These are phyloP conservation scores for Astreopora myriophthalma DNA, from an alignment of 64 coral and sea anemone genomes.

Conservation along the genomic window DNA sequence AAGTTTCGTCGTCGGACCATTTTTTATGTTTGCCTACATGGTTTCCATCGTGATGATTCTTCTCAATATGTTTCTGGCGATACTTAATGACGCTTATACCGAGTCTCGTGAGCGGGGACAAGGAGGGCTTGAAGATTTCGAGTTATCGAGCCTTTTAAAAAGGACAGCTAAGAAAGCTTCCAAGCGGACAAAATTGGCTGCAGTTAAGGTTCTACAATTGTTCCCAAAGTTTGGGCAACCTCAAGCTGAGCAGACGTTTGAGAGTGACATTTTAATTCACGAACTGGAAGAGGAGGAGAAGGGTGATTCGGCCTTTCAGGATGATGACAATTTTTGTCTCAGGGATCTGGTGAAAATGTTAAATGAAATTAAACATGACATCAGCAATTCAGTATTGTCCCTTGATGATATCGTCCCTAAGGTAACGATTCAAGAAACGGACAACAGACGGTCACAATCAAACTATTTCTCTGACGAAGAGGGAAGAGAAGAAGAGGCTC, in stretches of 20 bases:
- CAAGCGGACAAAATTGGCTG: not conserved
- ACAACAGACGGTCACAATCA: not conserved
- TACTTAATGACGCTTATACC: slow-evolving; percentile 66
- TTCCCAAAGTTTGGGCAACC: not conserved
- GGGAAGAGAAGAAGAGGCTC: not conserved
- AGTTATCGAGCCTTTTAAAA: not conserved
- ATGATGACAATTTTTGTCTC: not conserved
- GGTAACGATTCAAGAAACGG: not conserved
- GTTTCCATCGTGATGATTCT: slow-evolving; percentile 49
- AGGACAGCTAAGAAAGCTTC: not conserved
- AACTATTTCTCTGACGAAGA: not conserved
- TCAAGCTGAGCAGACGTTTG: not conserved
- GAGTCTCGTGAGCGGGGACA: slow-evolving; percentile 24
- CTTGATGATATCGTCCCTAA: slow-evolving; percentile 14
- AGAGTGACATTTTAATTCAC: not conserved
- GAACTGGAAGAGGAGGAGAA: not conserved
- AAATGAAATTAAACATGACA: slow-evolving; percentile 1
- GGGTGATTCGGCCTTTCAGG: not conserved
- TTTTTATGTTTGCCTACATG: slow-evolving; percentile 67
- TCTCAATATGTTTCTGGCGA: slow-evolving; percentile 64
- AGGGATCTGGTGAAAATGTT: slow-evolving; percentile 1
- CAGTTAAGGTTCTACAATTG: not conserved
- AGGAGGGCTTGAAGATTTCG: not conserved
- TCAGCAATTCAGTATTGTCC: slow-evolving; percentile 7
- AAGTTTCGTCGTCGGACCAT: slow-evolving; percentile 25